phyloP scores from a whole-genome alignment of 2,797 vertebrate genomes.

The Coregonus suidteri region DNA sequence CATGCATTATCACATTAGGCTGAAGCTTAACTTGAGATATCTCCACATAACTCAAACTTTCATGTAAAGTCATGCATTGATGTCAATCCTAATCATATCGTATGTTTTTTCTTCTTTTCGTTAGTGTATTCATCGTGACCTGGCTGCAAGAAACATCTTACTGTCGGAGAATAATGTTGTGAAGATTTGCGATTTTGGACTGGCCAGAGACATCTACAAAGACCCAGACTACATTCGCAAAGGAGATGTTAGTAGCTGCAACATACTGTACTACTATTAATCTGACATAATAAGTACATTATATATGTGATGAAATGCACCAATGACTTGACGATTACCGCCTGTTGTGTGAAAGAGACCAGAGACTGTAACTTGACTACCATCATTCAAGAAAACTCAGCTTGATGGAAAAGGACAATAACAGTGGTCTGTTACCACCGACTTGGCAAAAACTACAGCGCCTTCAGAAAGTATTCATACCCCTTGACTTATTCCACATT shows the following conservation, averaged over 20 bases:
- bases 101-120: background rate
- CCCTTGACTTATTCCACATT: no score
- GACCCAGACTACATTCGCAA: slow-evolving; percentile 94
- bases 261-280: background rate
- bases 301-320: background rate
- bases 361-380: background rate
- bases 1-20: slow-evolving; percentile 28
- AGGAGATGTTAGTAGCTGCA: slow-evolving; percentile 88
- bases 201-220: slow-evolving; percentile 93
- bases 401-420: slow-evolving; percentile 17
- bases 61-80: slow-evolving; percentile 34
- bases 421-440: slow-evolving; percentile 8
- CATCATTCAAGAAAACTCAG: slow-evolving; percentile 16
- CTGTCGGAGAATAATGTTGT: slow-evolving; percentile 93
- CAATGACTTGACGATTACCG: slow-evolving; percentile 22
- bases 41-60: slow-evolving; percentile 7
- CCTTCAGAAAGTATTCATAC: no score
- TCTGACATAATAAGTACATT: background rate
- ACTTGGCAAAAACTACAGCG: slow-evolving; percentile 20
- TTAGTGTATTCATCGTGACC: slow-evolving; percentile 91
- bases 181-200: slow-evolving; percentile 94
- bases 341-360: background rate
- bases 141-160: slow-evolving; percentile 92
- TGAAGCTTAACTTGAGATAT: background rate
- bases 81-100: slow-evolving; percentile 16